A percentile compares a stretch with the other conserved stretches of the same genome.
Evolutionary conservation across 2,888 invertebrate genomes (phyloP).

Genomic region (Harmothoe impar): DNA sequence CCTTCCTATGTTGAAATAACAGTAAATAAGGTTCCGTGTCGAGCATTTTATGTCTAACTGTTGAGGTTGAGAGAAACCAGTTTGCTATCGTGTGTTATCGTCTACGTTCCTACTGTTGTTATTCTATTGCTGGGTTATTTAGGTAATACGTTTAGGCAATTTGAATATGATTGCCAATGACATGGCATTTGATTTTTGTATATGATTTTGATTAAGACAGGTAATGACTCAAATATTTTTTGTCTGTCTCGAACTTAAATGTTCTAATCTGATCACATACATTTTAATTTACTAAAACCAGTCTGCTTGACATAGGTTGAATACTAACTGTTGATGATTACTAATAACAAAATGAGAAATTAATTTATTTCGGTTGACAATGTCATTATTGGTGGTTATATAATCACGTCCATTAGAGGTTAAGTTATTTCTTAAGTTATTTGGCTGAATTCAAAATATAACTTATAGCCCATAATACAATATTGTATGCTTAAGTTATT

Average conservation of each 20-base stretch:
- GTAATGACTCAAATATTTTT: background rate
- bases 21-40: background rate
- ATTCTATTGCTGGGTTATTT: background rate
- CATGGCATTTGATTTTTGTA: slow-evolving; percentile 11
- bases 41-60: background rate
- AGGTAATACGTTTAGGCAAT: slow-evolving; percentile 9
- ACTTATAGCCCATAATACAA: background rate
- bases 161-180: background rate
- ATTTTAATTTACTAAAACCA: background rate
- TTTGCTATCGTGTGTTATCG: background rate
- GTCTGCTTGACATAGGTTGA: background rate
- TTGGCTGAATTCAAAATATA: slow-evolving; percentile 28
- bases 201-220: slow-evolving; percentile 20
- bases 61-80: background rate
- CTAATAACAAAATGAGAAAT: background rate
- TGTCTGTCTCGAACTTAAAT: slow-evolving; percentile 35
- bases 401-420: background rate
- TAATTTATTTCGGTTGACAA: background rate
- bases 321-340: background rate
- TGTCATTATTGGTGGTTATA: background rate
- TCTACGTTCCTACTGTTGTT: background rate
- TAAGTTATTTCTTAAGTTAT: slow-evolving; percentile 36
- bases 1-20: background rate
- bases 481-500: slow-evolving; percentile 40
- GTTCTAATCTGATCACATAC: background rate